Base-by-base conservation (phyloP, 2,888 invertebrate species). In the Amitus sp. region DNA sequence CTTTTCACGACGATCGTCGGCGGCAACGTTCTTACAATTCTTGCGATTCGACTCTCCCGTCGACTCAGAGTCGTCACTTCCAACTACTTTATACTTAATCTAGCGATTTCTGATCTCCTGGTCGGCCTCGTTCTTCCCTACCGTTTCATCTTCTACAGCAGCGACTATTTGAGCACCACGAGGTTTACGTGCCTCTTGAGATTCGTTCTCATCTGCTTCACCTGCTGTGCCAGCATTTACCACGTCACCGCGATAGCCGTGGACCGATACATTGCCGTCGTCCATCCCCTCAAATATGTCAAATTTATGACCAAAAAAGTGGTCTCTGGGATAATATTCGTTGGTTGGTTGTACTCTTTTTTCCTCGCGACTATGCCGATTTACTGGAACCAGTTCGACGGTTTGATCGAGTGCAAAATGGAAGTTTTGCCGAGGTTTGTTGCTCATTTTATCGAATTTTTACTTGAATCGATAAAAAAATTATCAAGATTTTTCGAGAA, bases 241-340 rank as follows among this genome's bases (percentile, higher is more conserved):
- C 93, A 92, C 79, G 85, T 93, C 68, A 88, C 92, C 73, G 88
- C 90, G 47, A 92, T 93, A 67, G 93, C 93, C 23, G 85, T 90
- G 60, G 93, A 93, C 82, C 85, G 88, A 71, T 93, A 92, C 78
- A 87, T 92, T 69, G 92, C 92, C 0, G 90, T 93, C 70, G 87
- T 93, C 42, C 89, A 92, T 81, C 92, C 93, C 7, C 84, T 93
- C 67, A 90, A 90, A 82, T 93, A 93, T 82, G 87, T 88, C 77
- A 81, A 83, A 18, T 89, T 87, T 78, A 89, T 92, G 87, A 92
- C 89, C n/a, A 88, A 88, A 72, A 83, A 87, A 68, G 85, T 87
- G 51, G 90, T 90, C 20, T 75, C 87, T 53, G 74, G 86, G 47
- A 85, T 90, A 48, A 89, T 92, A 79, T 83, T 86, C 43, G 78